phyloP scores from a whole-genome alignment of 2,888 invertebrate species.

The Ormia ochracea region DNA sequence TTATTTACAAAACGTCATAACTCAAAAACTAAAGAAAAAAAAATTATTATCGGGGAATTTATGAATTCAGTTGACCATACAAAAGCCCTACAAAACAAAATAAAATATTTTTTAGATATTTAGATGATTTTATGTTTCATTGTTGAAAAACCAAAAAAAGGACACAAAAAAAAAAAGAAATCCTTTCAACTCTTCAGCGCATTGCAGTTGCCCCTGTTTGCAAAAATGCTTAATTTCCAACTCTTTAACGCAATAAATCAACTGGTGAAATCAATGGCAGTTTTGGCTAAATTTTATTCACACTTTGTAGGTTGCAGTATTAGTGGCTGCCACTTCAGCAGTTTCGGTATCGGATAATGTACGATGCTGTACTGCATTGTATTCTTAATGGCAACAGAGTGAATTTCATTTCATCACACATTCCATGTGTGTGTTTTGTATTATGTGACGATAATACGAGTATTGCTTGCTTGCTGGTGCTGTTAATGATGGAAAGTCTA shows the following conservation, averaged over 20 bases:
- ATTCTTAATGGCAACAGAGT: background rate
- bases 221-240: conserved; percentile 50
- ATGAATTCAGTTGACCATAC: too few species aligned
- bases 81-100: too few species aligned
- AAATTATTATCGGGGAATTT: too few species aligned
- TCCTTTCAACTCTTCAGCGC: conserved; percentile 13
- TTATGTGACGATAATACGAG: conserved; percentile 5
- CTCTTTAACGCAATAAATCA: conserved; percentile 55
- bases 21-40: too few species aligned
- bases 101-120: too few species aligned
- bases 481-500: conserved; percentile 34
- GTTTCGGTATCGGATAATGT: too few species aligned
- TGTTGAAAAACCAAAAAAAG: too few species aligned
- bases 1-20: too few species aligned
- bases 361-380: background rate
- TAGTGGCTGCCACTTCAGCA: too few species aligned
- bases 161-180: too few species aligned
- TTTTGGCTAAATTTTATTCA: background rate
- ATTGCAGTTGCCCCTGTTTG: conserved; percentile 38
- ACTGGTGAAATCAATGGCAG: conserved; percentile 39
- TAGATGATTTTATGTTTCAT: too few species aligned
- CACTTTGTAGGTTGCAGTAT: too few species aligned
- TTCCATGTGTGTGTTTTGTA: background rate
- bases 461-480: conserved; percentile 7
- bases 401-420: conserved; percentile 12